phyloP scores from a whole-genome alignment of 2,797 vertebrate genomes.

The Gobionotothen gibberifrons region DNA sequence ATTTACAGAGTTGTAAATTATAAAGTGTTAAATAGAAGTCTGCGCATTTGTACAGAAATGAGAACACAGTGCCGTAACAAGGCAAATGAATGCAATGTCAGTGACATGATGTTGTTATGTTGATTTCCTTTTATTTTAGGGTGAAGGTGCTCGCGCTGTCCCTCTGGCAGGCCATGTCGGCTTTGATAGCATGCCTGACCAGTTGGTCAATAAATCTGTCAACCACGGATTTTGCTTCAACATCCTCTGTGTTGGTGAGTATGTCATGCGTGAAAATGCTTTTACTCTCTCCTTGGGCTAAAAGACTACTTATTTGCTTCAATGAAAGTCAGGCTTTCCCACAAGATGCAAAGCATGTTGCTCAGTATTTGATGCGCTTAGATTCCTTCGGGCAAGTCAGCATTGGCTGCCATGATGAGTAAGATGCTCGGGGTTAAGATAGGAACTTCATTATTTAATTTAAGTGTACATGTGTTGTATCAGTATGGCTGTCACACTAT shows the following conservation, averaged over 20 bases:
- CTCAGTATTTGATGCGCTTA: slow-evolving; percentile 40
- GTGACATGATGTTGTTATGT: slow-evolving; percentile 18
- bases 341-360: slow-evolving; percentile 40
- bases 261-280: slow-evolving; percentile 50
- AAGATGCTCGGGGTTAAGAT: slow-evolving; percentile 9
- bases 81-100: background rate
- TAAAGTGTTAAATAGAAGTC: background rate
- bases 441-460: slow-evolving; percentile 7
- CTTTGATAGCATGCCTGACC: slow-evolving; percentile 99
- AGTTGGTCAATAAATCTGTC: slow-evolving; percentile 99
- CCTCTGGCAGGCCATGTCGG: slow-evolving; percentile 97
- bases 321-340: slow-evolving; percentile 53
- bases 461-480: slow-evolving; percentile 4
- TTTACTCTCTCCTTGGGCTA: slow-evolving; percentile 37
- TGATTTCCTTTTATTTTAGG: slow-evolving; percentile 71
- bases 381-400: slow-evolving; percentile 28
- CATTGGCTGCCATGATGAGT: slow-evolving; percentile 27
- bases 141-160: slow-evolving; percentile 93
- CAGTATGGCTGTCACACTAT: background rate
- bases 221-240: slow-evolving; percentile 99
- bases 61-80: background rate
- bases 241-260: slow-evolving; percentile 99
- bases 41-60: background rate
- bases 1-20: background rate
- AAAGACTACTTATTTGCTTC: slow-evolving; percentile 47